Percentiles rank a stretch among this genome's conserved stretches.
Evolutionary conservation across 2,888 invertebrate species (phyloP).

Genomic region (Pocota personata): DNA sequence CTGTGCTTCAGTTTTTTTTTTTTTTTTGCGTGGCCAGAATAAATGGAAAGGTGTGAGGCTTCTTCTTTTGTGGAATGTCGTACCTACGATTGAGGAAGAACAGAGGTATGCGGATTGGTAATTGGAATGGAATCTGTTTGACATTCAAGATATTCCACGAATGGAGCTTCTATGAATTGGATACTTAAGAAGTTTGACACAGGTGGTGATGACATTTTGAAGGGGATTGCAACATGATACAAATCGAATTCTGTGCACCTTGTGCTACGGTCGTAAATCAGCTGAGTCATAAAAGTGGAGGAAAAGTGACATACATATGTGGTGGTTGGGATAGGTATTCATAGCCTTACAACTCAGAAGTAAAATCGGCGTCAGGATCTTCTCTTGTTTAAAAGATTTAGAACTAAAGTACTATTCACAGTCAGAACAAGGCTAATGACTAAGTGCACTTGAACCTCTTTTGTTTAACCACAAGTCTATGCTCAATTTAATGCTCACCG

Average conservation of each 20-base stretch:
- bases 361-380: no score
- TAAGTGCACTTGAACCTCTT: no score
- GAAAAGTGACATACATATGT: neutral
- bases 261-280: neutral
- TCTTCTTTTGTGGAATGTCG: neutral
- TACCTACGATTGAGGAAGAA: neutral
- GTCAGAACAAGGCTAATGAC: no score
- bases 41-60: neutral
- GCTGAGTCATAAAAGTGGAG: neutral
- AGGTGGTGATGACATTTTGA: constrained; percentile 29
- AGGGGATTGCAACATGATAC: constrained; percentile 15
- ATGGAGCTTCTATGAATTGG: constrained; percentile 54
- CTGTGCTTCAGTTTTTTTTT: constrained; percentile 3
- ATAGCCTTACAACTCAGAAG: no score
- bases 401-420: no score
- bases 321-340: neutral
- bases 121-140: constrained; percentile 59
- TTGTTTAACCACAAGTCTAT: no score
- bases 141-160: constrained; percentile 43
- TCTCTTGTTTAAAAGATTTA: no score
- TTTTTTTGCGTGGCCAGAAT: neutral
- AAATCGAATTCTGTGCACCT: constrained; percentile 15
- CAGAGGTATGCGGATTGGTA: constrained; percentile 49
- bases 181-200: constrained; percentile 41
- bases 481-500: no score